Base-by-base conservation (phyloP, 2,888 invertebrate genomes). In the Drosophila cracens region DNA sequence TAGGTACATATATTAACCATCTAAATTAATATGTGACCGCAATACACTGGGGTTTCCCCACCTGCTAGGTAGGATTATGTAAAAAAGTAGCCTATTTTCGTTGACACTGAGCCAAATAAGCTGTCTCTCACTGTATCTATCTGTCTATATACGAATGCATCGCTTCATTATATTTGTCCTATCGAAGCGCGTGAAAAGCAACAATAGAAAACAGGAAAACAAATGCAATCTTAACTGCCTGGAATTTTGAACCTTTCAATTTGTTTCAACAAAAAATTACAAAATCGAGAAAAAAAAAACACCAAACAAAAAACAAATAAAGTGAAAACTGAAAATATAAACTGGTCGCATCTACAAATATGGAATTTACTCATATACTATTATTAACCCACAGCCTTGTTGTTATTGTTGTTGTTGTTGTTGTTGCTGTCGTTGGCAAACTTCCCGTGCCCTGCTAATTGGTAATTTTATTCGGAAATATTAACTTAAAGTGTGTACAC, bases 401-500 rank as follows among this genome's bases (percentile, higher is more conserved):
- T 52, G 61, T 38, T 58, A 33, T 36, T 43, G 51, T 7, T 40
- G 40, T 13, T 61, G 66, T 52, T 66, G 49, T 54, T 49, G 49
- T 25, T 33, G 43, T 16, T 62, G 68, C 25, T 62, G 52, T 48
- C 43, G 58, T 56, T n/a, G 21, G 62, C 53, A 72, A 87, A 87
- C 87, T 83, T 84, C 83, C 84, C 81, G 70, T 84, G 40, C 60
- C 62, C 75, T 57, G 84, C 81, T 85, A 82, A 81, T 85, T 79
- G 70, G 72, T 58, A 56, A 71, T 65, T 34, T 53, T 52, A 70
- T 66, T 70, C 64, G 68, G 53, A 68, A 69, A 60, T 75, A 67
- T 58, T 18, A 52, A 16, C 51, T 52, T 21, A 8, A n/a, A 43
- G 51, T 54, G 67, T 68, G 49, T 46, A 16, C 21, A 49, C 43